Conservation (phyloP, 1,140 invertebrate species). For the Lerema accius region DNA sequence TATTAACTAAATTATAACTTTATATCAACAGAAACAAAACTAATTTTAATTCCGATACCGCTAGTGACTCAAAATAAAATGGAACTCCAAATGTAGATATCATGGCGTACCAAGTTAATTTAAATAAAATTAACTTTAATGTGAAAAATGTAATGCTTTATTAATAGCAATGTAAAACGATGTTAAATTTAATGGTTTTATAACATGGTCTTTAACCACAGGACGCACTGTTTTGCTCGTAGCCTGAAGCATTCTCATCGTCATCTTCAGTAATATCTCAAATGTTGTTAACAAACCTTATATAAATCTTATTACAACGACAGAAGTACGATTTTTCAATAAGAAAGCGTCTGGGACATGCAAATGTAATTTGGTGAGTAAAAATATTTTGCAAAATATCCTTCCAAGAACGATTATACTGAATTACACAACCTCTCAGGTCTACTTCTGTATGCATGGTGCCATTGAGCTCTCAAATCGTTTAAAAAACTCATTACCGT, state of each 20-base stretch:
- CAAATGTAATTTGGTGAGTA: not conserved
- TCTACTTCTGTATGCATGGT: conserved; percentile 52
- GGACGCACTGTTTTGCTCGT: conserved; percentile 42
- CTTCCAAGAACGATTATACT: conserved; percentile 52
- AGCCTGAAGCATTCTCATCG: conserved; percentile 33
- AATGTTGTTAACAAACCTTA: not conserved
- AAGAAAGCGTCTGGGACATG: not conserved
- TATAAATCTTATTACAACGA: not conserved
- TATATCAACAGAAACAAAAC: too few species aligned
- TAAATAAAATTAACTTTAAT: too few species aligned
- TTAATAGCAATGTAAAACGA: too few species aligned
- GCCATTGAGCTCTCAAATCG: conserved; percentile 39
- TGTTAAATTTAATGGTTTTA: too few species aligned
- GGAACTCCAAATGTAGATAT: too few species aligned
- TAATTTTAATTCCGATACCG: too few species aligned
- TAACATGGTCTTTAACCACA: conserved; percentile 46
- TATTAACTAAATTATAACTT: too few species aligned
- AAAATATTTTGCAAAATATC: conserved; percentile 56
- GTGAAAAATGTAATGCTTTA: too few species aligned
- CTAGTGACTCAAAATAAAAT: too few species aligned
- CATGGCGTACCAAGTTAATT: too few species aligned
- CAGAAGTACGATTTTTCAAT: not conserved
- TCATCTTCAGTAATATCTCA: not conserved
- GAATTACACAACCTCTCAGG: conserved; percentile 59
- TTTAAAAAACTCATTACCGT: conserved; percentile 56